These are phyloP conservation scores for Eupithecia inturbata DNA, from an alignment of 2,888 invertebrate species.

Conservation along the genomic window DNA sequence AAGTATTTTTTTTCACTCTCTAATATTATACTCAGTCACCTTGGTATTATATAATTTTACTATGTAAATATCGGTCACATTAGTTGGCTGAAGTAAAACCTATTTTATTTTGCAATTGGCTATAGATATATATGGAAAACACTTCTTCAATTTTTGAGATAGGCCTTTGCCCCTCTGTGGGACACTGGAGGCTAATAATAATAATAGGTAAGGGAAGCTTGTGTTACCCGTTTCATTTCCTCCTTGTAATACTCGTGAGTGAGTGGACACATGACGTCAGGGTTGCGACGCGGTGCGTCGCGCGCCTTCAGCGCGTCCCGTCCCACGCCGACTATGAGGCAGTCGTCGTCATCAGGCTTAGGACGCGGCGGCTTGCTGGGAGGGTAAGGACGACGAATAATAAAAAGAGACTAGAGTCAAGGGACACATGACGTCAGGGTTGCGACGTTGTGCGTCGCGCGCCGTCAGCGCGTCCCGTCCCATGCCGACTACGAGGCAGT, in stretches of 20 bases:
- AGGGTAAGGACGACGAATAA: background rate
- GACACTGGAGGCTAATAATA: no score
- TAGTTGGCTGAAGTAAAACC: no score
- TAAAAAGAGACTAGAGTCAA: slow-evolving; percentile 34
- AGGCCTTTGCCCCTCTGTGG: no score
- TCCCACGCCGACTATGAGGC: slow-evolving; percentile 70
- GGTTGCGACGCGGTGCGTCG: slow-evolving; percentile 51
- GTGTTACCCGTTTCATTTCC: slow-evolving; percentile 58
- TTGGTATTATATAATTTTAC: no score
- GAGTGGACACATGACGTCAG: slow-evolving; percentile 70
- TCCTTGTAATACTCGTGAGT: slow-evolving; percentile 65
- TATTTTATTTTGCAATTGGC: no score
- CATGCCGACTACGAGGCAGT: slow-evolving; percentile 73
- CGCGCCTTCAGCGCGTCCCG: slow-evolving; percentile 65
- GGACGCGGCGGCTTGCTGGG: slow-evolving; percentile 71
- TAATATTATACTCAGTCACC: no score
- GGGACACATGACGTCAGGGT: slow-evolving; percentile 70
- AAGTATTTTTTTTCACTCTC: no score
- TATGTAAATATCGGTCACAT: no score
- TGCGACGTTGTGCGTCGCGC: slow-evolving; percentile 50
- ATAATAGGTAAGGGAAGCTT: background rate
- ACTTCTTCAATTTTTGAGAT: no score
- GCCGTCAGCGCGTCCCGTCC: slow-evolving; percentile 66
- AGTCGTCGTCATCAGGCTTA: slow-evolving; percentile 68
- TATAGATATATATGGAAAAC: no score